phyloP scores from a whole-genome alignment of 1,140 invertebrate species.

The Caenorhabditis remanei region DNA sequence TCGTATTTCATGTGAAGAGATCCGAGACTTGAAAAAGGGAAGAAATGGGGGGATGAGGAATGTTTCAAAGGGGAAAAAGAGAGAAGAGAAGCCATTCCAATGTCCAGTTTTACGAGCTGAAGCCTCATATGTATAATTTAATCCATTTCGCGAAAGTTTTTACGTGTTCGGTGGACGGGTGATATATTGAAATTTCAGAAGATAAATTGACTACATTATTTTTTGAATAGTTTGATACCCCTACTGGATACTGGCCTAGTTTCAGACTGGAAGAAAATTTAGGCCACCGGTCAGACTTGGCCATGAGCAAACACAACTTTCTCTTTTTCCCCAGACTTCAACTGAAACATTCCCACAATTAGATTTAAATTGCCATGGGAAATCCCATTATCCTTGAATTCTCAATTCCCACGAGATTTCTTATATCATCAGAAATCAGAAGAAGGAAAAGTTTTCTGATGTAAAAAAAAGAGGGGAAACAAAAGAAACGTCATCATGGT shows the following conservation, averaged over 20 bases:
- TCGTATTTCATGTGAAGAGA: background rate
- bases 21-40: background rate
- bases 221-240: too few species aligned
- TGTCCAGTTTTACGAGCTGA: conserved; percentile 12
- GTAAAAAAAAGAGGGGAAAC: background rate
- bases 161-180: too few species aligned
- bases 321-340: too few species aligned
- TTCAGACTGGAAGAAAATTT: too few species aligned
- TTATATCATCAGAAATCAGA: background rate
- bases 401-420: background rate
- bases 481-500: background rate
- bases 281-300: too few species aligned
- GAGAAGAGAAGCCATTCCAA: background rate
- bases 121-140: background rate
- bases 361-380: background rate
- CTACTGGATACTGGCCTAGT: too few species aligned
- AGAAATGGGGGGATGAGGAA: too few species aligned
- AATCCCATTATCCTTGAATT: background rate
- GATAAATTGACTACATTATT: background rate
- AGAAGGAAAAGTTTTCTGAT: background rate
- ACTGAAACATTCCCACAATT: too few species aligned
- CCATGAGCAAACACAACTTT: too few species aligned
- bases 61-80: too few species aligned
- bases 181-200: background rate
- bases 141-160: too few species aligned